Base-by-base conservation (phyloP, 2,888 invertebrate species). In the Cephus pygmeus region DNA sequence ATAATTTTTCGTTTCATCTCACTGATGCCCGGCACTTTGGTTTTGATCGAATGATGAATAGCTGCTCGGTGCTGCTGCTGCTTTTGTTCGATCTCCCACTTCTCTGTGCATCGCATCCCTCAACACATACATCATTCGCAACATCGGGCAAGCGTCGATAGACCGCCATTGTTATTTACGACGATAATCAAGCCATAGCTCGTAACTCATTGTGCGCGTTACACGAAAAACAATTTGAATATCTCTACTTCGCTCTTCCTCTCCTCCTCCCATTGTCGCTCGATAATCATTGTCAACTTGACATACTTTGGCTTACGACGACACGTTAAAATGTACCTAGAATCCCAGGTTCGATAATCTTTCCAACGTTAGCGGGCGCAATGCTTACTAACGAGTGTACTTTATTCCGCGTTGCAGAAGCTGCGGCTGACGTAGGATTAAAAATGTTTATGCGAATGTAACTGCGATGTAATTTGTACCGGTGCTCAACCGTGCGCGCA, bases 121-220 rank as follows among this genome's bases (percentile, higher is more conserved):
- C 80, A 81, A 79, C 79, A 79, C 83, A 85, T 86, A 82, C 81
- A 85, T 86, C 86, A 85, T 80, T 77, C 80, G 82, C 83, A 85
- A 87, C 87, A 87, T 85, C 84, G 85, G 87, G 83, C 83, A 86
- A 87, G 86, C 83, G 88, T 87, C 87, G 83, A 86, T 88, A 81
- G 79, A 81, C 80, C 79, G 77, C 84, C 84, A 85, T 88, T 86
- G 87, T 87, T 88, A 87, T 88, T 88, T 88, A 88, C 85, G 88
- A 88, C 85, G 82, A 84, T 87, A 87, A 88, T 88, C 88, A 86
- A 85, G 79, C 76, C 35, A 76, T 76, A 76, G 78, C 73, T 76
- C 80, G 75, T 75, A 34, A 71, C 78, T 79, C 78, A 69, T 33
- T 12, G 69, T 15, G 30, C n/a, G 69, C n/a, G 69, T 69, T 12